Conservation (phyloP, 2,113 vertebrate species). For the Circaetus cinerascens region DNA sequence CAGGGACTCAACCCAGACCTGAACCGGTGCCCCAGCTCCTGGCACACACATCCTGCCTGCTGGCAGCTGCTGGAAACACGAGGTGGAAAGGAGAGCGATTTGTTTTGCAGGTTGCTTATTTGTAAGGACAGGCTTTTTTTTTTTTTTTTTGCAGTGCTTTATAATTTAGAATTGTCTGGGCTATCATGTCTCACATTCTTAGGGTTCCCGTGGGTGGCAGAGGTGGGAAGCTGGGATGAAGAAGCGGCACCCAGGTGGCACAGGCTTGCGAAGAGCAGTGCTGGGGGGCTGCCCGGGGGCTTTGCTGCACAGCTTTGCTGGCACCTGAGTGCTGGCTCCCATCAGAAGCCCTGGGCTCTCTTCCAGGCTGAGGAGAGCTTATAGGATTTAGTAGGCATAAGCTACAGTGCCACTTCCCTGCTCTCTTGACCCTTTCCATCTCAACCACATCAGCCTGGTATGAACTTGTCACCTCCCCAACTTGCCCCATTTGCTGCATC, state of each 20-base stretch:
- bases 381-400: not conserved
- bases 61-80: not conserved
- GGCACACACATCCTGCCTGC: not conserved
- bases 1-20: not conserved
- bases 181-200: rapidly evolving
- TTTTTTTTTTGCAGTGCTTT: not conserved
- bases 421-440: not conserved
- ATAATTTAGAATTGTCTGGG: not conserved
- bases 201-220: not conserved
- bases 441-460: not conserved
- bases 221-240: not conserved
- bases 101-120: not conserved
- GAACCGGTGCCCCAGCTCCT: not conserved
- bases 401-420: not conserved
- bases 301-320: not conserved
- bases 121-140: not conserved
- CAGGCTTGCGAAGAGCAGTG: not conserved
- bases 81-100: not conserved
- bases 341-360: not conserved
- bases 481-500: not conserved
- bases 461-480: not conserved
- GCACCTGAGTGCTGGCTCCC: not conserved
- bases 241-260: rapidly evolving
- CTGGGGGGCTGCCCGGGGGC: not conserved
- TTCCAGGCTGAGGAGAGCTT: not conserved